Base-by-base conservation (phyloP, 1,140 invertebrate genomes). In the Calosoma granatense region DNA sequence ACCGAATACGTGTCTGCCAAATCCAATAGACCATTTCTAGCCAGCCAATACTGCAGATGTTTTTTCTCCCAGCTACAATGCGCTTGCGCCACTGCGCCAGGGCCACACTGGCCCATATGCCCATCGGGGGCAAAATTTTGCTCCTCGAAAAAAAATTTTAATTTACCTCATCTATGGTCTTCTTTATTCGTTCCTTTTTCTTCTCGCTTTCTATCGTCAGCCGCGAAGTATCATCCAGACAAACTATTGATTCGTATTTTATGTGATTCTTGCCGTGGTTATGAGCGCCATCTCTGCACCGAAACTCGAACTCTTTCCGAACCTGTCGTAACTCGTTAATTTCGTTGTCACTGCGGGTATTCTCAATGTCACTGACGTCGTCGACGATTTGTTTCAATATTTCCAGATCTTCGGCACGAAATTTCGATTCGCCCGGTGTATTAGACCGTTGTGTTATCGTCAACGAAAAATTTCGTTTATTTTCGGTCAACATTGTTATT, bases 81-180 rank as follows among this genome's bases (percentile, higher is more conserved):
- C n/a, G n/a, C n/a, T n/a, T n/a, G n/a, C n/a, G n/a, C n/a, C n/a
- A n/a, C n/a, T n/a, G n/a, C n/a, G n/a, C n/a, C n/a, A n/a, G n/a
- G n/a, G n/a, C n/a, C n/a, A n/a, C n/a, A n/a, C n/a, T n/a, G n/a
- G n/a, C n/a, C n/a, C n/a, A n/a, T n/a, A n/a, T n/a, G n/a, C n/a
- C n/a, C n/a, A n/a, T n/a, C n/a, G n/a, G n/a, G n/a, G n/a, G 26
- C 26, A 36, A 9, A 36, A 36, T 36, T 36, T 36, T n/a, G 26
- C 26, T n/a, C n/a, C n/a, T n/a, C 26, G 6, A 36, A 36, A 36
- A 36, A 36, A 36, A 36, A 47, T 47, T n/a, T n/a, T n/a, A n/a
- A n/a, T n/a, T n/a, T n/a, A 47, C 41, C 41, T 47, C 41, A 47
- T 47, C 41, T 12, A 47, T 47, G 17, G 41, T 47, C 41, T 47